Percentiles rank a stretch among this genome's conserved stretches.
Evolutionary conservation across 2,797 vertebrate genomes (phyloP).

Genomic region (Chelon auratus): DNA sequence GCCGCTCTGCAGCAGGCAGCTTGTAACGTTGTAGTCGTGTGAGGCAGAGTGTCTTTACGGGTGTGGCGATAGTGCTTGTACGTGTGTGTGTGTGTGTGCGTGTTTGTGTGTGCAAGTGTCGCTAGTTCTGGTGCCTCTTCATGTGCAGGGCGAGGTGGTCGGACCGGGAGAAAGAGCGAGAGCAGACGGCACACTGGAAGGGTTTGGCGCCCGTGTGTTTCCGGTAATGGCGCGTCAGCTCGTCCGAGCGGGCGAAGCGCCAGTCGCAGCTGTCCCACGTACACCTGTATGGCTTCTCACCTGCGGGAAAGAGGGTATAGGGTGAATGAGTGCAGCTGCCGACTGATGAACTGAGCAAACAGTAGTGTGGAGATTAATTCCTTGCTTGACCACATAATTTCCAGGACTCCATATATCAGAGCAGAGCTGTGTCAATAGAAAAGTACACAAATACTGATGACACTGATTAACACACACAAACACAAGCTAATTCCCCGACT

Average conservation of each 20-base stretch:
- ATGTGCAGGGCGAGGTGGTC: constrained; percentile 98
- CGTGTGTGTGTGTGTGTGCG: not conserved
- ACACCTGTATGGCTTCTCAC: constrained; percentile 98
- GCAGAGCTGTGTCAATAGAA: not conserved
- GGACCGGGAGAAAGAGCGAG: constrained; percentile 97
- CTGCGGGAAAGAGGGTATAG: constrained; percentile 73
- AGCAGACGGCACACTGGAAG: constrained; percentile 97
- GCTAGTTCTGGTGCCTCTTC: constrained; percentile 96
- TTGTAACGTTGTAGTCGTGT: constrained; percentile 24
- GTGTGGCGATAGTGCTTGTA: constrained; percentile 49
- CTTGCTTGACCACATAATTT: not conserved
- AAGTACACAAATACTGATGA: not conserved
- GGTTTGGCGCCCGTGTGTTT: constrained; percentile 99
- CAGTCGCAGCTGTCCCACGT: constrained; percentile 99
- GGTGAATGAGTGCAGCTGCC: constrained; percentile 11
- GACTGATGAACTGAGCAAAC: not conserved
- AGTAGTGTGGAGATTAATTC: not conserved
- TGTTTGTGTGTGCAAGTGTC: constrained; percentile 9
- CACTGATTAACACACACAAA: constrained; percentile 19
- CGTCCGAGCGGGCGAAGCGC: constrained; percentile 97
- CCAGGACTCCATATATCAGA: not conserved
- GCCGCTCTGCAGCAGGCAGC: constrained; percentile 47
- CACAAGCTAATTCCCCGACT: constrained; percentile 17
- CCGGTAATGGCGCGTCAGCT: constrained; percentile 96
- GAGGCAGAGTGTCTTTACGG: constrained; percentile 33